These are phyloP conservation scores for Brachionichthys hirsutus DNA, from an alignment of 2,113 vertebrate species.

Conservation along the genomic window DNA sequence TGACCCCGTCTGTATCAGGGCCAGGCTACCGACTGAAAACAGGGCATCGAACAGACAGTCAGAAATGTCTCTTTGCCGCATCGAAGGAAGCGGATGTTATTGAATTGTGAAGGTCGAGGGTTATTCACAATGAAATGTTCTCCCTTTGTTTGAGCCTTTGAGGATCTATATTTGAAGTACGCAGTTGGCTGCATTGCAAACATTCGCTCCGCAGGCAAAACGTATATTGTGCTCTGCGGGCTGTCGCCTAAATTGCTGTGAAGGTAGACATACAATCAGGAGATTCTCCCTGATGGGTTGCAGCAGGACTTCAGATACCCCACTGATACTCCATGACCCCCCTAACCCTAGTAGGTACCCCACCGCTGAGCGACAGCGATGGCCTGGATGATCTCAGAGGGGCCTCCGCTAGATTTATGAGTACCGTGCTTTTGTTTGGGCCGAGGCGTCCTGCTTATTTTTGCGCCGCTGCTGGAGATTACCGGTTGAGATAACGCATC, in stretches of 20 bases:
- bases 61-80: neutral
- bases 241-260: slow-evolving; percentile 55
- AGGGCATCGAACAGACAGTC: too few relatives aligned
- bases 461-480: slow-evolving; percentile 61
- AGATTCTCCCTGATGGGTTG: slow-evolving; percentile 60
- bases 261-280: slow-evolving; percentile 74
- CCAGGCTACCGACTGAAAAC: too few relatives aligned
- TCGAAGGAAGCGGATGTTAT: neutral
- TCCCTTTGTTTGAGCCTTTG: slow-evolving; percentile 5
- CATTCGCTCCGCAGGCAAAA: slow-evolving; percentile 22
- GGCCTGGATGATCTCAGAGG: slow-evolving; percentile 41
- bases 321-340: slow-evolving; percentile 45
- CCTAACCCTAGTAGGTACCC: slow-evolving; percentile 44
- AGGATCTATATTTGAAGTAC: slow-evolving; percentile 32
- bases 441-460: slow-evolving; percentile 62
- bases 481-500: slow-evolving; percentile 68
- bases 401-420: slow-evolving; percentile 66
- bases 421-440: slow-evolving; percentile 60
- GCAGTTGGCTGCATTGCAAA: slow-evolving; percentile 21
- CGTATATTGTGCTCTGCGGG: slow-evolving; percentile 43
- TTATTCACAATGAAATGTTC: slow-evolving; percentile 31
- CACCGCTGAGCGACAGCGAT: slow-evolving; percentile 17
- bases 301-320: slow-evolving; percentile 46
- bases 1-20: too few relatives aligned
- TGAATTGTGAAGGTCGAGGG: slow-evolving; percentile 10